Base-by-base conservation (phyloP, 1,140 invertebrate species). In the Himalopsyche phryganea region DNA sequence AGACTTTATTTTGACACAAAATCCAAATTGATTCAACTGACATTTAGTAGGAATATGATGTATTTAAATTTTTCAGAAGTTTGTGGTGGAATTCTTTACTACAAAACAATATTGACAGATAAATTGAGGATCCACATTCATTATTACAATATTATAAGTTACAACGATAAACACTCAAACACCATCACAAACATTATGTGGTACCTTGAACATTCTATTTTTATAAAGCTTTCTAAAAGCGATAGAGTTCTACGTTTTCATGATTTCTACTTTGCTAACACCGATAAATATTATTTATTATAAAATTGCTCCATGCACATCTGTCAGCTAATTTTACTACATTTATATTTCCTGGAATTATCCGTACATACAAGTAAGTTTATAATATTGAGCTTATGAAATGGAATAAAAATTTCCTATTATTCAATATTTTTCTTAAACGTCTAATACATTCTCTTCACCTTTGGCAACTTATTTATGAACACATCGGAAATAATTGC, bases 281-380 rank as follows among this genome's bases (percentile, higher is more conserved):
- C 53, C 61, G 47, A 64, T 64, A 60, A 54, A 64, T 64, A 54
- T 48, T 48, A 56, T 64, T 28, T 28, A 28, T 28, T 28, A 64
- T 64, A 60, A 64, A 64, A 64, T 60, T 64, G 61, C 49, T 59
- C 60, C 61, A 64, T 64, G 53, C 61, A 60, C 28, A 57, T 57
- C 58, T 49, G 57, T 56, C 11, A 49, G 33, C 58, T 64, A 64
- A 59, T 54, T 50, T 51, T 11, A 53, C 56, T 63, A 63, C 56
- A 49, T 48, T 58, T 46, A 50, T 58, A 59, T 40, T 57, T 46
- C 44, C 58, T 54, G 53, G 44, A 47, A 52, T 33, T 32, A 47
- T 44, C 53, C 53, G 49, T 46, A 60, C 52, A 49, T 54, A 59
- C 51, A 59, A 32, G 40, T 28, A 28, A 28, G 3, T 56, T 56